phyloP scores from a whole-genome alignment of 2,113 vertebrate genomes.

The Saccopteryx leptura region DNA sequence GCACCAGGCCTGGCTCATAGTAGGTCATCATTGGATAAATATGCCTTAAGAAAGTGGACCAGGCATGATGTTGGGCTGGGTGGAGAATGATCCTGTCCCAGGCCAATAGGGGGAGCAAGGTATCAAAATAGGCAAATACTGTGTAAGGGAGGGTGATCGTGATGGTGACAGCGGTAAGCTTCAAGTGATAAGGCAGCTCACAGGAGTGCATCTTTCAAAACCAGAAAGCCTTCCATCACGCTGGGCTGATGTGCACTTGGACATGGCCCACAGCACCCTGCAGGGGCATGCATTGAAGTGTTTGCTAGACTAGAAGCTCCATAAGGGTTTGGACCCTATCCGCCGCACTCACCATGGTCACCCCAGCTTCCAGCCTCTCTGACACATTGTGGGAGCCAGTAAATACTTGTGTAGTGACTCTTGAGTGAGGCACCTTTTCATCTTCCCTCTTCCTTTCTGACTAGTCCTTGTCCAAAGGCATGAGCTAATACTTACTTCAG shows the following conservation, averaged over 20 bases:
- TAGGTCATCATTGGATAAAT: rapidly evolving
- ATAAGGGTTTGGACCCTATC: neutral
- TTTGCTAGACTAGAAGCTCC: neutral
- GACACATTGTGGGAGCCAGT: neutral
- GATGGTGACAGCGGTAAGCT: neutral
- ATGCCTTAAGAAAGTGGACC: neutral
- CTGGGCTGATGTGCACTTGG: rapidly evolving
- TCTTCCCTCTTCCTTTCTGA: neutral
- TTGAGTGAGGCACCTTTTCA: neutral
- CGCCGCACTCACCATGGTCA: neutral
- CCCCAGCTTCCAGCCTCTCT: neutral
- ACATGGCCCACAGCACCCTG: neutral
- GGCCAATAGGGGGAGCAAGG: neutral
- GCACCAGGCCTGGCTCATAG: rapidly evolving
- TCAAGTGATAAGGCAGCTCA: neutral
- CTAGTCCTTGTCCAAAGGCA: neutral
- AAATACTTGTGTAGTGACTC: neutral
- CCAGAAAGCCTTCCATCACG: rapidly evolving
- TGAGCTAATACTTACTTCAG: constrained; percentile 48
- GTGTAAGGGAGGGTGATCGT: rapidly evolving
- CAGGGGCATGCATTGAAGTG: neutral
- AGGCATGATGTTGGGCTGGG: neutral
- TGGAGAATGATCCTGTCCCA: neutral
- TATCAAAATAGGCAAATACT: neutral
- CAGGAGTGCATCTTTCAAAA: neutral